phyloP scores from a whole-genome alignment of 2,888 invertebrate genomes.

The Platynereis dumerilii region DNA sequence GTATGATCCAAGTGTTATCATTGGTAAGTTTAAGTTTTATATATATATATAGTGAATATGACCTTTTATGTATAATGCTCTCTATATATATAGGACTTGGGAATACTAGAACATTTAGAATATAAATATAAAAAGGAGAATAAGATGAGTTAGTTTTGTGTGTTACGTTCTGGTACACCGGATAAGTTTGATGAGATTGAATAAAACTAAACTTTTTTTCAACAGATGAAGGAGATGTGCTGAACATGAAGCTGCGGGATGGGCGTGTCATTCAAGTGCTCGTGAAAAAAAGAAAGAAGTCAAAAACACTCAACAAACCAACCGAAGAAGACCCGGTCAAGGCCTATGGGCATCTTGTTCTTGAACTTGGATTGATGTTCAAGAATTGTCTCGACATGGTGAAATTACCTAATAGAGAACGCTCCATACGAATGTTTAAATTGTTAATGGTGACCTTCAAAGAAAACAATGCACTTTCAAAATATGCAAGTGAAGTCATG shows the following conservation, averaged over 20 bases:
- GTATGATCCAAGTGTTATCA: too few species aligned
- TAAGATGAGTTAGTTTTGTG: too few species aligned
- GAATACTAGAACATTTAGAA: too few species aligned
- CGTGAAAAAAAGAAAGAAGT: not conserved
- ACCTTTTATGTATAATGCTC: too few species aligned
- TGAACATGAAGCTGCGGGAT: not conserved
- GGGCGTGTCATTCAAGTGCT: constrained; percentile 3
- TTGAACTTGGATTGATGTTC: constrained; percentile 19
- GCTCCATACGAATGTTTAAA: constrained; percentile 8
- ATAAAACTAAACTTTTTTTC: too few species aligned
- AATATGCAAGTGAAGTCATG: constrained; percentile 22
- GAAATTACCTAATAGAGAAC: constrained; percentile 7
- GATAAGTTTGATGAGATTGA: too few species aligned
- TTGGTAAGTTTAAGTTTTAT: too few species aligned
- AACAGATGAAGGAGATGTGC: not conserved
- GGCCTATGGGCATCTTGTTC: constrained; percentile 18
- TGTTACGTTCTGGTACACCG: too few species aligned
- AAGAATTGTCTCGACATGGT: constrained; percentile 6
- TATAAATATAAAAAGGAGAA: too few species aligned
- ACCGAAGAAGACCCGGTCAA: constrained; percentile 5
- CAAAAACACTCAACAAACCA: not conserved
- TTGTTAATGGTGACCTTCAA: constrained; percentile 15
- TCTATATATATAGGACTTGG: too few species aligned
- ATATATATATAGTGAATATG: too few species aligned
- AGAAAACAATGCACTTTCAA: constrained; percentile 2